Conservation (phyloP, 2,113 vertebrate species). For the Misgurnus anguillicaudatus region DNA sequence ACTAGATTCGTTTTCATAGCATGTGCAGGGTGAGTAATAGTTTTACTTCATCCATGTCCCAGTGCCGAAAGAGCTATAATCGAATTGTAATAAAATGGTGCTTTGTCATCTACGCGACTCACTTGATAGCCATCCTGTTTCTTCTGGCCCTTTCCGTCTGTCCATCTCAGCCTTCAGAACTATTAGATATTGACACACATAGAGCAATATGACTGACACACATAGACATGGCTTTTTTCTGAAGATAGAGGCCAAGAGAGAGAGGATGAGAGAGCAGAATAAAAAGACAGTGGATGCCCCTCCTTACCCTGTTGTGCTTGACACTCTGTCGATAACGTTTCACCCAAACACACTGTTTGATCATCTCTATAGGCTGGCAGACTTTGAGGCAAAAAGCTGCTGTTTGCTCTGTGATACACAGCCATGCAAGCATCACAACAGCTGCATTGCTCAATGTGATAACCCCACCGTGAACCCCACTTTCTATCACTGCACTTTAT, state of each 20-base stretch:
- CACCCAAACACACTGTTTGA: slow-evolving; percentile 70
- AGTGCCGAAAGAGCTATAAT: slow-evolving; percentile 14
- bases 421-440: slow-evolving; percentile 19
- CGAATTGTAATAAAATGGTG: slow-evolving; percentile 10
- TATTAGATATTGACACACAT: slow-evolving; percentile 65
- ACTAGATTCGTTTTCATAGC: slow-evolving; percentile 29
- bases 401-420: slow-evolving; percentile 61
- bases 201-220: slow-evolving; percentile 69
- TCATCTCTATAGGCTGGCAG: slow-evolving; percentile 59
- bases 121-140: slow-evolving; percentile 10
- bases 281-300: slow-evolving; percentile 34
- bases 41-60: slow-evolving; percentile 26
- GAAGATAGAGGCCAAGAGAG: not conserved
- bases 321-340: slow-evolving; percentile 75
- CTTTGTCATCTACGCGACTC: slow-evolving; percentile 8
- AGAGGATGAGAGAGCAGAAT: slow-evolving; percentile 17
- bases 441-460: slow-evolving; percentile 23
- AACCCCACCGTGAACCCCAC: slow-evolving; percentile 34
- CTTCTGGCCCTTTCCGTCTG: not conserved
- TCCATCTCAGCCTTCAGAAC: slow-evolving; percentile 54
- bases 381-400: slow-evolving; percentile 58
- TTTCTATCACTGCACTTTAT: slow-evolving; percentile 27
- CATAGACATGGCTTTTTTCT: slow-evolving; percentile 49
- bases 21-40: slow-evolving; percentile 35
- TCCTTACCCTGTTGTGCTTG: slow-evolving; percentile 64